phyloP scores from a whole-genome alignment of 1,140 invertebrate genomes.

The Phenacoccus solenopsis region DNA sequence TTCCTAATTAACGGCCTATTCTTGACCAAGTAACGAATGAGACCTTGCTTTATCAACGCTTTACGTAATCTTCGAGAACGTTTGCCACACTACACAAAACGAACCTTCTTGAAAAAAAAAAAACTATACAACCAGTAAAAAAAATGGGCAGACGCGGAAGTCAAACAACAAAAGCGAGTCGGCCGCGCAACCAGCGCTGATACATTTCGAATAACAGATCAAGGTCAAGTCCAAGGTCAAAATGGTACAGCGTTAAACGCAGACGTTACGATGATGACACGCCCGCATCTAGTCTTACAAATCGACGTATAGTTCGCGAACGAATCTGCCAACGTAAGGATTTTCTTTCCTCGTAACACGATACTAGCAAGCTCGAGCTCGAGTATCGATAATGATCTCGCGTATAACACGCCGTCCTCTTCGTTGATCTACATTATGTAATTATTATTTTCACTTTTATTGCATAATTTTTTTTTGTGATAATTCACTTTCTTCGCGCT shows the following conservation, averaged over 20 bases:
- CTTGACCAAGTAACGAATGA: background rate
- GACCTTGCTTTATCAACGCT: constrained; percentile 11
- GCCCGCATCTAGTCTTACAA: constrained; percentile 13
- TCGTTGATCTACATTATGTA: background rate
- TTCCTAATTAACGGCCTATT: constrained; percentile 8
- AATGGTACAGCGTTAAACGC: background rate
- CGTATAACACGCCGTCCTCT: too few relatives aligned
- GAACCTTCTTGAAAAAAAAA: too few relatives aligned
- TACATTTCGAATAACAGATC: constrained; percentile 18
- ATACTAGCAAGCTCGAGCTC: too few relatives aligned
- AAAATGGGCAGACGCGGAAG: constrained; percentile 16
- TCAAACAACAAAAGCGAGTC: background rate
- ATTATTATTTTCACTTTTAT: constrained; percentile 2
- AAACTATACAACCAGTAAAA: background rate
- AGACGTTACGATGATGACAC: constrained; percentile 13
- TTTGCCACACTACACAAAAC: background rate
- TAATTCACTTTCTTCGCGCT: background rate
- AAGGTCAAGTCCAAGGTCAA: constrained; percentile 16
- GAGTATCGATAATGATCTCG: too few relatives aligned
- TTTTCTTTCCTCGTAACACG: too few relatives aligned
- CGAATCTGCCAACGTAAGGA: too few relatives aligned
- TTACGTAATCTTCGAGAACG: constrained; percentile 9
- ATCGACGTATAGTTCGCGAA: constrained; percentile 5
- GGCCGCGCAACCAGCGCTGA: background rate
- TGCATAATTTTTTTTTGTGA: background rate